Evolutionary conservation across 64 coral and sea anemone genomes (phyloP).

Genomic region (Dendronephthya gigantea): DNA sequence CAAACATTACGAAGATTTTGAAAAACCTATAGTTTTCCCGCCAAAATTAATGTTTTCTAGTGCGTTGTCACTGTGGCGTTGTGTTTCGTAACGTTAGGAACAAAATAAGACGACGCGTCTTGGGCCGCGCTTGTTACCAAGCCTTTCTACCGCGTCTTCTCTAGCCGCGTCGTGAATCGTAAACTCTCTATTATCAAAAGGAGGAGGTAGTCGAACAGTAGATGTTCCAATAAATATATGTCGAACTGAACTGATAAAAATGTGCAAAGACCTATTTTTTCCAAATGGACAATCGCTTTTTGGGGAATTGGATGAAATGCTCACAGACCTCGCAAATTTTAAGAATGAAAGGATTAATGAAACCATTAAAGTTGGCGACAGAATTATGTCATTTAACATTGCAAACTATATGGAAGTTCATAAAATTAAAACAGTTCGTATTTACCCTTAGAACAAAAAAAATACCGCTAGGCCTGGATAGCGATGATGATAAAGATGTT

Average conservation of each 20-base stretch:
- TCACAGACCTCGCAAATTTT: conserved; percentile 54
- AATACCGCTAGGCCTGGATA: neutral
- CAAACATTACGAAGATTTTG: neutral
- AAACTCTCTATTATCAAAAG: conserved; percentile 36
- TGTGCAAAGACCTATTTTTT: conserved; percentile 51
- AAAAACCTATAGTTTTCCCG: conserved; percentile 7
- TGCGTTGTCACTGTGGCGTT: neutral
- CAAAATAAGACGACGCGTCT: neutral
- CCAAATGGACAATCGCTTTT: conserved; percentile 40
- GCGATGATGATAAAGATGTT: too few species aligned
- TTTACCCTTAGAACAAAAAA: conserved; percentile 48
- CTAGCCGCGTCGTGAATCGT: neutral
- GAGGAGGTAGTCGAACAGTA: conserved; percentile 44
- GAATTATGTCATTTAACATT: conserved; percentile 43
- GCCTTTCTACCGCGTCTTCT: neutral
- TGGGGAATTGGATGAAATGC: conserved; percentile 40
- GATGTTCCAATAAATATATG: conserved; percentile 29
- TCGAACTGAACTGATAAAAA: conserved; percentile 39
- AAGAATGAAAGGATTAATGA: conserved; percentile 44
- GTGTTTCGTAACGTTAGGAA: neutral
- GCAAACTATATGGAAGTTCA: conserved; percentile 54
- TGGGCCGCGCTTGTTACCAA: neutral
- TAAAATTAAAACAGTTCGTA: conserved; percentile 53
- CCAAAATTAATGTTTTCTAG: conserved; percentile 10
- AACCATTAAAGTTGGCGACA: conserved; percentile 39